Base-by-base conservation (phyloP, 2,888 invertebrate genomes). In the Trimorus sp. region DNA sequence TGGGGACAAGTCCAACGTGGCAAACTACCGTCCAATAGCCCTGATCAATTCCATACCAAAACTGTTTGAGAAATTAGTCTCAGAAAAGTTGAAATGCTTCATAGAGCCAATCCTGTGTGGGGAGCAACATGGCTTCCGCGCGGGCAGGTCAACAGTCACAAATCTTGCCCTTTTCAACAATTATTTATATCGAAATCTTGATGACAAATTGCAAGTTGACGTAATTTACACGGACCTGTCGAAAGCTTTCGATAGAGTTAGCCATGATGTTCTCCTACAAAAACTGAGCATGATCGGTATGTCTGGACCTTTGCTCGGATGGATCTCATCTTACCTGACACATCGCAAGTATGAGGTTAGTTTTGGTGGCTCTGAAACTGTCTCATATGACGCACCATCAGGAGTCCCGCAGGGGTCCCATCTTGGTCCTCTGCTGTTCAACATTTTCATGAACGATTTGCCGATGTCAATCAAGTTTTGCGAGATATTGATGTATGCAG, bases 341-440 rank as follows among this genome's bases (percentile, higher is more conserved):
- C 45, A 26, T 14, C 15, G 14, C 45, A 48, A n/a, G 14, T 38
- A 38, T 38, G 38, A 7, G 5, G 38, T 38, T 8, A 38, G 38
- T 7, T 7, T 38, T 7, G 5, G 6, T 8, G 8, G 8, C 38
- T 38, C 38, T 8, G 37, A 12, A 9, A 53, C 42, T 0, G 7
- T n/a, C 36, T n/a, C 5, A 8, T 38, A 14, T 42, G 8, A 42
- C 16, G 60, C 26, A 12, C 38, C 60, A 15, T 60, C 54, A 5
- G 60, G 71, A 2, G 51, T 71, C 5, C 71, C 71, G 14, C 71
- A 71, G 40, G 60, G 60, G 2, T 60, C 54, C 2, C 53, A 36
- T 12, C 12, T 45, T 3, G 54, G 54, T 7, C 54, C 54, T 6
- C 9, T 54, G 4, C 16, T 54, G 7, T 54, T 54, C 16, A 54